Base-by-base conservation (phyloP, 2,888 invertebrate species). In the Achlya flavicornis region DNA sequence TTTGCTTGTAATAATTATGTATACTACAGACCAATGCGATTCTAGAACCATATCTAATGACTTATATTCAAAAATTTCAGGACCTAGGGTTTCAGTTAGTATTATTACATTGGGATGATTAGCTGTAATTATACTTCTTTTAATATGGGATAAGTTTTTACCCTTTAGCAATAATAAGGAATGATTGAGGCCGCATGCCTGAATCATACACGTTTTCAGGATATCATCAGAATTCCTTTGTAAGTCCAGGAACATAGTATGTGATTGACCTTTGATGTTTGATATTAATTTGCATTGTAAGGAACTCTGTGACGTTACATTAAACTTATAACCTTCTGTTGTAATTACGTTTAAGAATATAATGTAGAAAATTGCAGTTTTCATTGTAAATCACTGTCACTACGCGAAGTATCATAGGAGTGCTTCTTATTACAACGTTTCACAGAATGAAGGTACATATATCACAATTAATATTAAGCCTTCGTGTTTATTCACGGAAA, bases 21-120 rank as follows among this genome's bases (percentile, higher is more conserved):
- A 78, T 0, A 85, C 12, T 3, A 75, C 35, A 19, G 83, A 81
- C 73, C 79, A 79, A 62, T 77, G 70, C 1, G 78, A 79, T 63
- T 32, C 53, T 33, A 67, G 53, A 12, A 72, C 12, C n/a, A 58
- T 33, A 8, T 63, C 64, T 41, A 76, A 43, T 4, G 71, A 19
- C n/a, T 62, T 41, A 57, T 66, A 62, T 41, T 72, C 35, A 12
- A 79, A 53, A 12, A 83, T 65, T 11, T 66, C 61, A n/a, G 62
- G 5, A 10, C 70, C 68, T 46, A 83, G 66, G 41, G 66, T 61
- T 63, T 65, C 69, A 2, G 71, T 75, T 35, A 76, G 63, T 19
- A 85, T 65, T 4, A 80, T 61, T 1, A 85, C 53, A 43, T 75
- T 80, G 7, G 78, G 70, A 16, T 61, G 32, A 16, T 33, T 57